Conservation (phyloP, 2,113 vertebrate species). For the Taurulus bubalis region DNA sequence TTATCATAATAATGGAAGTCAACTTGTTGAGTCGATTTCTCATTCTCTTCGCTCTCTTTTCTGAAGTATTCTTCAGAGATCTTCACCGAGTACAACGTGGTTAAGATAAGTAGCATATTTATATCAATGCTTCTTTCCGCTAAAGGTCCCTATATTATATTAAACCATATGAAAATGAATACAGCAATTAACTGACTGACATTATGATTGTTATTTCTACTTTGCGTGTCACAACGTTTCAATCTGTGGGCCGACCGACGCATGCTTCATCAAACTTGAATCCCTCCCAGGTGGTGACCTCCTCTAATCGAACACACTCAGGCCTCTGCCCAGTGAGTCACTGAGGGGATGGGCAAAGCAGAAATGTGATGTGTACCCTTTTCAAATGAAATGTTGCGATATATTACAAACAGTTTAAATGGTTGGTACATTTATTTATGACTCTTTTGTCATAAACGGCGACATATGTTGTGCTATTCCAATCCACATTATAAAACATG, state of each 20-base stretch:
- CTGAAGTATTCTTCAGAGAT: constrained; percentile 40
- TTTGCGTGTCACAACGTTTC: constrained; percentile 38
- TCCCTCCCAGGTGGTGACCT: constrained; percentile 58
- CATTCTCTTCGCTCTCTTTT: constrained; percentile 5
- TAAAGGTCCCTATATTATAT: constrained; percentile 11
- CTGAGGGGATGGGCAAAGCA: constrained; percentile 33
- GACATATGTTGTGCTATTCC: background rate
- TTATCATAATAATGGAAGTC: constrained; percentile 14
- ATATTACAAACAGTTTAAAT: constrained; percentile 28
- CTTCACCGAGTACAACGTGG: constrained; percentile 32
- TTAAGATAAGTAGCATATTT: constrained; percentile 28
- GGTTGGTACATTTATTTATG: constrained; percentile 7
- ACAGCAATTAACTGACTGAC: background rate
- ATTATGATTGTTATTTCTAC: background rate
- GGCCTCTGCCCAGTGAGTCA: constrained; percentile 46
- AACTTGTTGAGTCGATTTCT: constrained; percentile 21
- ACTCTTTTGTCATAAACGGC: constrained; percentile 18
- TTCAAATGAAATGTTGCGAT: constrained; percentile 27
- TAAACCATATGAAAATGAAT: background rate
- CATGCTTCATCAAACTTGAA: constrained; percentile 67
- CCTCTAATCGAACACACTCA: constrained; percentile 57
- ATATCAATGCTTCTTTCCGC: constrained; percentile 4
- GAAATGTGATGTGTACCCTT: constrained; percentile 25
- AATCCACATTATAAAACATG: background rate
- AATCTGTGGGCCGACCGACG: no score